Evolutionary conservation across 2,113 vertebrate species (phyloP), one percentile per base, ranked within the genome.

Genomic region (Tyto alba): DNA sequence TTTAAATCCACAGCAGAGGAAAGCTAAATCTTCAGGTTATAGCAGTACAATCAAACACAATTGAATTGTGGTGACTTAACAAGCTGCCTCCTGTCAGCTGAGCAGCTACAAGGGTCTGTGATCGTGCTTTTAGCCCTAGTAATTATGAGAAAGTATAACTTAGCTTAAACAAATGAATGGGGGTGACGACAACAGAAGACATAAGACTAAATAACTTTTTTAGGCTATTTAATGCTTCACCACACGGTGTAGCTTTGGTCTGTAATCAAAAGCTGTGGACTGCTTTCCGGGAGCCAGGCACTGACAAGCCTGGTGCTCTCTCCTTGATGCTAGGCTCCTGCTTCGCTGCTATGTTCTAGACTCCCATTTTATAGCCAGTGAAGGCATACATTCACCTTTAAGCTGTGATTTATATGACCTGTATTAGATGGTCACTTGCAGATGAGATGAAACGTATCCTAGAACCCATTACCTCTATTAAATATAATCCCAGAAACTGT

Each of bases 31-130:
- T 92, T 94, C 86, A 93, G 59, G 47, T 95, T 95, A 78, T 27
- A 89, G 76, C 36, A 78, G 48, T 43, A 40, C 8, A 9, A 85
- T 95, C 93, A 95, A 96, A 92, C 38, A 84, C 80, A 95, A 95
- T 71, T 87, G 93, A 95, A 93, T 92, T 93, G 76, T 38, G 52
- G 86, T 43, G 86, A 89, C 83, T 91, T 84, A 95, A 93, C 93
- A 95, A 96, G 93, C 68, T 68, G 34, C 26, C 76, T 95, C 43
- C 47, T 89, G 84, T 92, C 95, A 95, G 80, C 68, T 89, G 76
- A 92, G 81, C 72, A 90, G 64, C 77, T 85, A 67, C 71, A 57
- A 79, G 74, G 63, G 52, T 48, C 60, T 2, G 5, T 52, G 60
- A 89, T 34, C 36, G 62, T 82, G 83, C 40, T 95, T 88, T 66